Percentiles rank a stretch among this genome's conserved stretches.
These are phyloP conservation scores for Dione vanillae DNA, from an alignment of 2,888 invertebrate species.

Conservation along the genomic window DNA sequence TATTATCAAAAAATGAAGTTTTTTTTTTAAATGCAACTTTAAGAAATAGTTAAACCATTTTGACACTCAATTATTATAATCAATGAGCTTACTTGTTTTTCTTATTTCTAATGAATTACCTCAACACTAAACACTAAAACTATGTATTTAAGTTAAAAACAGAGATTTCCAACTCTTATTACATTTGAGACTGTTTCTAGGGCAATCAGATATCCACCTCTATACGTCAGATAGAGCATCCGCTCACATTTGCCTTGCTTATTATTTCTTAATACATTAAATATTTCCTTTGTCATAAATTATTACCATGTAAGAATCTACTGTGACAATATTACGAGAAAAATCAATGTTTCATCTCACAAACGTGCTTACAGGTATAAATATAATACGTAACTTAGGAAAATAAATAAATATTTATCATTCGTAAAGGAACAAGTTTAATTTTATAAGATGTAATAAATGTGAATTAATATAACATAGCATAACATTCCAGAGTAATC, in stretches of 20 bases:
- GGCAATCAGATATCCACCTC: constrained; percentile 22
- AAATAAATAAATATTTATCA: background rate
- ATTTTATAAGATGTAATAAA: constrained; percentile 20
- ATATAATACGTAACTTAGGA: too few relatives aligned
- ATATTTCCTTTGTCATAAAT: too few relatives aligned
- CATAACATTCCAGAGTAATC: constrained; percentile 60
- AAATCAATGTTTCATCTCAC: background rate
- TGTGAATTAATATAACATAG: constrained; percentile 36
- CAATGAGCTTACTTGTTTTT: too few relatives aligned
- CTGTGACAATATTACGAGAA: too few relatives aligned
- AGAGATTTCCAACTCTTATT: constrained; percentile 10
- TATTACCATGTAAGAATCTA: too few relatives aligned
- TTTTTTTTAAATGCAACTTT: too few relatives aligned
- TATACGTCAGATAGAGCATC: constrained; percentile 26
- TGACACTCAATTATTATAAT: too few relatives aligned
- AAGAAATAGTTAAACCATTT: too few relatives aligned
- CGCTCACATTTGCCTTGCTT: constrained; percentile 5
- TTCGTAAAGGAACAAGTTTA: constrained; percentile 2
- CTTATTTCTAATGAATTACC: too few relatives aligned
- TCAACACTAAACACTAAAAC: too few relatives aligned
- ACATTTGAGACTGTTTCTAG: constrained; percentile 15
- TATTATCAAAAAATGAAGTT: background rate
- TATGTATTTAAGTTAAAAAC: too few relatives aligned
- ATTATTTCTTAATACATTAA: background rate
- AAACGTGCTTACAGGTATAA: background rate